Conservation (phyloP, 2,113 vertebrate species). For the Forbesichthys agassizii region DNA sequence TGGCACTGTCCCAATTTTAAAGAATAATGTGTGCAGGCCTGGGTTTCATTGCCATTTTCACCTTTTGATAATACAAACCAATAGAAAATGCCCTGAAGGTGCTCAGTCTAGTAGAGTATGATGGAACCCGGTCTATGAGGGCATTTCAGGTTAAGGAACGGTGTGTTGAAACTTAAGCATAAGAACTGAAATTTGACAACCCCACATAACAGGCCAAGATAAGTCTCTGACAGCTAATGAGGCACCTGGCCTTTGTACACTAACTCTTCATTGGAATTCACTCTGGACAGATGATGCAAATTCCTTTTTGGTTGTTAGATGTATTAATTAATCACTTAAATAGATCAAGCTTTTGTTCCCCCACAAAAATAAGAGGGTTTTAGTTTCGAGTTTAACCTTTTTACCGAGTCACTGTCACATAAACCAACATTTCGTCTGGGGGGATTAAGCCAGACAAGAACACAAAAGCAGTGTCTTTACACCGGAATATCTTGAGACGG, state of each 20-base stretch:
- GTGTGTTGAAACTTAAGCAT: constrained; percentile 74
- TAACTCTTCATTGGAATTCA: constrained; percentile 71
- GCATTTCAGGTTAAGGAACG: constrained; percentile 57
- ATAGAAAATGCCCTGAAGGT: constrained; percentile 49
- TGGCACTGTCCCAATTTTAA: neutral
- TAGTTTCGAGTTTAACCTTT: constrained; percentile 42
- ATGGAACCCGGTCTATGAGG: constrained; percentile 49
- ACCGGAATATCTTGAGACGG: neutral
- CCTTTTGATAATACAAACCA: constrained; percentile 39
- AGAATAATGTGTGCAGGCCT: constrained; percentile 29
- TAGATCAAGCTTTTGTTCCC: constrained; percentile 52
- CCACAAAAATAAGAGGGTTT: constrained; percentile 41
- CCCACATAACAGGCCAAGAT: constrained; percentile 45
- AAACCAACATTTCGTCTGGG: constrained; percentile 16
- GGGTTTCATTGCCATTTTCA: constrained; percentile 60
- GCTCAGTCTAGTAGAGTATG: constrained; percentile 33
- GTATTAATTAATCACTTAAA: constrained; percentile 73
- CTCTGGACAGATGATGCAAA: constrained; percentile 68
- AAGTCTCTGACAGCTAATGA: constrained; percentile 68
- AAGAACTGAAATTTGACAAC: constrained; percentile 74
- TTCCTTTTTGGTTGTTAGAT: constrained; percentile 66
- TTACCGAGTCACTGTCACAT: constrained; percentile 38
- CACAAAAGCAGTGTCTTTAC: no score
- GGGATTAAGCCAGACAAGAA: constrained; percentile 29
- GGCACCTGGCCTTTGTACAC: constrained; percentile 71